Evolutionary conservation across 2,888 invertebrate genomes (phyloP).

Genomic region (Campoplex nolae): DNA sequence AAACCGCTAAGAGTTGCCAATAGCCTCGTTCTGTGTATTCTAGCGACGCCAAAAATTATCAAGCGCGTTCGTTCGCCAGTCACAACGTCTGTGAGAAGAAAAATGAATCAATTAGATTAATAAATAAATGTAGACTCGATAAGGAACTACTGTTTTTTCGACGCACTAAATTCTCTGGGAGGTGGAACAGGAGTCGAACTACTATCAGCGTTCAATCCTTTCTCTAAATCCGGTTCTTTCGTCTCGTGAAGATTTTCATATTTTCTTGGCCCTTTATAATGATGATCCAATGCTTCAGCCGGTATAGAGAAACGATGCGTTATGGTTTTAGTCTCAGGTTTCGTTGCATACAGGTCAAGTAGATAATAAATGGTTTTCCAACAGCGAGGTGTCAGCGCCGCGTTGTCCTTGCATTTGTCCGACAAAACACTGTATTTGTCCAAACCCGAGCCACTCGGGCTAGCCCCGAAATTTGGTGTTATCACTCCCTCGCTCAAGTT

Average conservation of each 20-base stretch:
- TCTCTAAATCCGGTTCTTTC: constrained; percentile 87
- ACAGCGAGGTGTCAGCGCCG: constrained; percentile 90
- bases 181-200: constrained; percentile 84
- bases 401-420: constrained; percentile 85
- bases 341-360: constrained; percentile 96
- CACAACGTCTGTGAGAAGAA: constrained; percentile 83
- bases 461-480: constrained; percentile 89
- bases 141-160: neutral
- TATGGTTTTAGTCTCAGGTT: constrained; percentile 97
- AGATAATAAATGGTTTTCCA: constrained; percentile 98
- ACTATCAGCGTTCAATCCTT: constrained; percentile 84
- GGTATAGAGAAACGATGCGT: constrained; percentile 92
- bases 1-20: constrained; percentile 96
- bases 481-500: constrained; percentile 91
- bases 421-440: constrained; percentile 85
- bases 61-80: constrained; percentile 90
- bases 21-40: constrained; percentile 94
- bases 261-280: constrained; percentile 87
- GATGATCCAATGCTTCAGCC: constrained; percentile 90
- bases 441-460: constrained; percentile 87
- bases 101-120: neutral
- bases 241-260: constrained; percentile 86
- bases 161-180: constrained; percentile 83
- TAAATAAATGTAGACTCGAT: constrained; percentile 1
- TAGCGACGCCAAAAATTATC: constrained; percentile 94